Base-by-base conservation (phyloP, 2,888 invertebrate species). In the Spodoptera exigua region DNA sequence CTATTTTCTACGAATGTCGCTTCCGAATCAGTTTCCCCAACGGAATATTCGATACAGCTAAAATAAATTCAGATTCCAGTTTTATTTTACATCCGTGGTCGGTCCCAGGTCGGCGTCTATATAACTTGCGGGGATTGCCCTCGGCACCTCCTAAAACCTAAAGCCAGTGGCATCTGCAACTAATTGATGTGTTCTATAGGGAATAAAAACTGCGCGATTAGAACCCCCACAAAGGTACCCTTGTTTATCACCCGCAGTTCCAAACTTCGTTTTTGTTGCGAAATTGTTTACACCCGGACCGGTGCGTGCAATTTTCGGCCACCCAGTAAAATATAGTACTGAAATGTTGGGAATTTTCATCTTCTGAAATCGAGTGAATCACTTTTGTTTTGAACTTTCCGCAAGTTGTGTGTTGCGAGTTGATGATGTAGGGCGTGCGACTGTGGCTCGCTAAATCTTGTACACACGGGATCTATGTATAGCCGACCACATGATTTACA, bases 151-250 rank as follows among this genome's bases (percentile, higher is more conserved):
- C 84, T 86, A 82, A 87, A 89, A 86, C 83, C 86, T 85, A 83
- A 81, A 84, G 84, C 87, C 80, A 84, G 87, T 83, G 80, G 83
- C 92, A 93, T 86, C 82, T 92, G 92, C 78, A 80, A 76, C 89
- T 92, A 93, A 93, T 93, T 91, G 91, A 89, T 88, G 88, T 73
- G 78, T 78, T 76, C 87, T 77, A 78, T 32, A 51, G 85, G 81
- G 92, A 91, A 92, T 92, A 90, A 92, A 90, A 91, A 92, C 83
- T 81, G 79, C 85, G 79, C 81, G 79, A 90, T 91, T 92, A 91
- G 61, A 59, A 60, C 43, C 61, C 27, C 46, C 45, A 52, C 60
- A 66, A 56, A 65, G 69, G 60, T 63, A 64, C 53, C 39, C 49
- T 54, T 77, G 69, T 77, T 64, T 76, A 70, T 68, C 36, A 35